Base-by-base conservation (phyloP, 2,888 invertebrate genomes). In the Drosophila cognata region DNA sequence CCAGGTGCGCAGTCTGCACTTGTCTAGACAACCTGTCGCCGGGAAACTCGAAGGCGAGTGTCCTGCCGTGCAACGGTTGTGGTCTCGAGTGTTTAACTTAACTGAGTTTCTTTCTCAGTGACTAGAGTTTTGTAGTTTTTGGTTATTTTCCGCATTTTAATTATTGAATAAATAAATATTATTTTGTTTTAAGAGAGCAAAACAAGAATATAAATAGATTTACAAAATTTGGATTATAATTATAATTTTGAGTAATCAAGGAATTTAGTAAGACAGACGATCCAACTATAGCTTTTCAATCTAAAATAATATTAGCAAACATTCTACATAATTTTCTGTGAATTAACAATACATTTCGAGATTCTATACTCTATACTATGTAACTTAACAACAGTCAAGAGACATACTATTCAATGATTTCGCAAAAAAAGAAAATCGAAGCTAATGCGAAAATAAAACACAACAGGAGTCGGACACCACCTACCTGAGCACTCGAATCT, bases 21-120 rank as follows among this genome's bases (percentile, higher is more conserved):
- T 46, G 77, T 55, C 73, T 58, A 90, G 90, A 91, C 90, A 84
- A 77, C 61, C 52, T 90, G 90, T 91, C 91, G 91, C 91, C 90
- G 72, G 36, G 53, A 35, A 72, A 61, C 57, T 53, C 43, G 29
- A 21, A 29, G 52, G 29, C 29, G 21, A 60, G 57, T 25, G 41
- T 58, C 89, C 87, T 62, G 87, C 46, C 38, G 87, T 51, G 85
- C 75, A 73, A 77, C 73, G 78, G 76, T 83, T 90, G 89, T 83
- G 85, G 90, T 86, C 86, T 90, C 78, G 60, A 86, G 86, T 78
- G 74, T 76, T 55, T 77, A 74, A 79, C 82, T 90, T 85, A 29
- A 71, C 43, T 64, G 52, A 64, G 52, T 63, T 38, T 57, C 59
- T 57, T 43, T 60, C 56, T 51, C 33, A 59, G 66, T 31, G 31